These are phyloP conservation scores for Styela clava DNA, from an alignment of 23 tunicate genomes.

Conservation along the genomic window DNA sequence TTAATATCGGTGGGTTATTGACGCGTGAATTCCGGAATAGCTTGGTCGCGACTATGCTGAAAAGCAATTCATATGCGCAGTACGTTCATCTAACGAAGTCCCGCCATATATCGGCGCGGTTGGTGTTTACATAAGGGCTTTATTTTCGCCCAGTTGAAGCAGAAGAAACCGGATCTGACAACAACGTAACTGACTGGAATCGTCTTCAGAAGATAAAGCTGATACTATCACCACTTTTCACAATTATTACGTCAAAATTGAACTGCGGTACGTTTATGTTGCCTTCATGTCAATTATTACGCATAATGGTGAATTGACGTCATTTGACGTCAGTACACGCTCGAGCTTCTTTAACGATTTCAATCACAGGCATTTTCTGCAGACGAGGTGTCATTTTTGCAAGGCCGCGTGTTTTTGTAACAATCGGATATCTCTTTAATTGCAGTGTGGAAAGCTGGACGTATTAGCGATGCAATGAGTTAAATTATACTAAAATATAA, in stretches of 20 bases:
- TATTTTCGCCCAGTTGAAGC: not conserved
- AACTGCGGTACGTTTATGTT: not conserved
- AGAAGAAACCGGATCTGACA: not conserved
- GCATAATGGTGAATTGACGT: not conserved
- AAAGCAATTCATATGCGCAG: not conserved
- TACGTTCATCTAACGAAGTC: not conserved
- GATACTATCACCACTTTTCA: no score
- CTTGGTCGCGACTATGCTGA: not conserved
- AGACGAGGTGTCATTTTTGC: not conserved
- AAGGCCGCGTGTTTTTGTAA: not conserved
- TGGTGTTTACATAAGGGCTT: not conserved
- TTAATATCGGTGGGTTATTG: not conserved
- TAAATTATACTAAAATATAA: no score
- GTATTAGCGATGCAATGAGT: no score
- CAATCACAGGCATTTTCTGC: not conserved
- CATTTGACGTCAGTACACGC: not conserved
- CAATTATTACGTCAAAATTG: not conserved
- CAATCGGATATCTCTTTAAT: no score
- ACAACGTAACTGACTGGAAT: not conserved
- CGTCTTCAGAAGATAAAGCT: not conserved
- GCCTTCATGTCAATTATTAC: not conserved
- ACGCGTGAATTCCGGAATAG: not conserved
- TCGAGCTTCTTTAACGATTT: not conserved
- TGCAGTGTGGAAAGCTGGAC: no score
- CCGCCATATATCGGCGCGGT: not conserved